Conservation (phyloP, 2,888 invertebrate species). For the Bibio marci region DNA sequence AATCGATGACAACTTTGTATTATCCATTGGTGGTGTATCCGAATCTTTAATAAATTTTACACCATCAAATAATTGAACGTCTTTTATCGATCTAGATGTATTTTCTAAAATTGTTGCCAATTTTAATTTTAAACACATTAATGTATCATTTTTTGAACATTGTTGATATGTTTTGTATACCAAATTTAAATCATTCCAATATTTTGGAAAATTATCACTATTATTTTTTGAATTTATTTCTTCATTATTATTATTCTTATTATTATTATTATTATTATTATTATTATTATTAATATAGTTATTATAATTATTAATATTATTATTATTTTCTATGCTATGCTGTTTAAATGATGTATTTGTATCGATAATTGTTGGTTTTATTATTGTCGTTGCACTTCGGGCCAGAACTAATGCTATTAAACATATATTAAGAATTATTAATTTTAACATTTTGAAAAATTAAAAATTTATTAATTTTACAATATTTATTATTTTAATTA, state of each 20-base stretch:
- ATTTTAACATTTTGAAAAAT: constrained; percentile 3
- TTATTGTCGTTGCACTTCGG: constrained; percentile 5
- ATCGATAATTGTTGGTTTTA: too few relatives aligned
- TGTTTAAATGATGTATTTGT: too few relatives aligned
- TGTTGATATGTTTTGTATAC: constrained; percentile 69
- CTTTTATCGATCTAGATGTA: constrained; percentile 41
- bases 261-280: too few relatives aligned
- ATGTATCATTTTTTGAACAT: constrained; percentile 49
- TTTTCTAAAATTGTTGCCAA: constrained; percentile 60
- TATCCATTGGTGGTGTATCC: constrained; percentile 12
- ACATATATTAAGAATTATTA: constrained; percentile 5
- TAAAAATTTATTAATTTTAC: too few relatives aligned
- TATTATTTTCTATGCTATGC: too few relatives aligned
- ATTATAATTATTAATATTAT: too few relatives aligned
- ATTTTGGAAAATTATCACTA: too few relatives aligned
- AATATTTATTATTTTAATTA: too few relatives aligned
- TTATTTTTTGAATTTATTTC: too few relatives aligned
- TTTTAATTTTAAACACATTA: constrained; percentile 63
- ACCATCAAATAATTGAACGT: constrained; percentile 53
- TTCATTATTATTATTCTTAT: too few relatives aligned
- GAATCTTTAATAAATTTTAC: constrained; percentile 53
- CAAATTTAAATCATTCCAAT: constrained; percentile 49
- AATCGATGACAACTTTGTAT: constrained; percentile 1
- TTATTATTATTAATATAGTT: too few relatives aligned
- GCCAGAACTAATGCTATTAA: constrained; percentile 5